Evolutionary conservation across 35 echinoderm and acorn worm species (phyloP), one percentile per base, ranked within the genome.

Genomic region (Patiria miniata): DNA sequence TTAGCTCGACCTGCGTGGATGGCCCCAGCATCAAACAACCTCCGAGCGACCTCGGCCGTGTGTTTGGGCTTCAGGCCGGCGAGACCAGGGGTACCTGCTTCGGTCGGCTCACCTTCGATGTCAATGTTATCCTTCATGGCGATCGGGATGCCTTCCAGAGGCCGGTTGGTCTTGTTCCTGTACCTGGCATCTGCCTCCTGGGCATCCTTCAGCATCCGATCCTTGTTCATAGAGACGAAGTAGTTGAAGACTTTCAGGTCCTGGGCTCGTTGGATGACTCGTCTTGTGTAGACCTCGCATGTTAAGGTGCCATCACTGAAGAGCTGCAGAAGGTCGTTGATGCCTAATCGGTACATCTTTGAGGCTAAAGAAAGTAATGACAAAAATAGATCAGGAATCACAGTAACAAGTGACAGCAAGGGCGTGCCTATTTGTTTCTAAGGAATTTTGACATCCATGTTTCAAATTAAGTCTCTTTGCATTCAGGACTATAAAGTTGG

Each of bases 101-200:
- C 61, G 34, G 61, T 69, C 61, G 18, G 18, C 61, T 69, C 61
- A 12, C 61, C 61, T 69, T 69, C 61, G 23, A 69, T 30, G 61
- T 69, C 61, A 23, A 69, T 69, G 61, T 69, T 69, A 29, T 69
- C 61, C 61, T 69, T 69, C 23, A 69, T 36, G 61, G 61, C 61
- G 26, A 69, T 69, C 34, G 34, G 61, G 61, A 69, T 29, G 7
- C 61, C 61, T 69, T 69, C 61, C 23, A 69, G 61, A 69, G 61
- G 61, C 34, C 61, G 18, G 34, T 69, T 69, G 61, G 61, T 36
- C 61, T 69, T 69, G 61, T 34, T 69, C 61, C 34, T 26, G 34
- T 69, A 69, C 61, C 61, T 69, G 61, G 28, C 61, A 69, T 69
- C 61, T 69, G 61, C 61, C 61, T 69, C 61, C 61, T 69, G 23